These are phyloP conservation scores for Patella caerulea DNA, from an alignment of 2,888 invertebrate genomes.

Conservation along the genomic window DNA sequence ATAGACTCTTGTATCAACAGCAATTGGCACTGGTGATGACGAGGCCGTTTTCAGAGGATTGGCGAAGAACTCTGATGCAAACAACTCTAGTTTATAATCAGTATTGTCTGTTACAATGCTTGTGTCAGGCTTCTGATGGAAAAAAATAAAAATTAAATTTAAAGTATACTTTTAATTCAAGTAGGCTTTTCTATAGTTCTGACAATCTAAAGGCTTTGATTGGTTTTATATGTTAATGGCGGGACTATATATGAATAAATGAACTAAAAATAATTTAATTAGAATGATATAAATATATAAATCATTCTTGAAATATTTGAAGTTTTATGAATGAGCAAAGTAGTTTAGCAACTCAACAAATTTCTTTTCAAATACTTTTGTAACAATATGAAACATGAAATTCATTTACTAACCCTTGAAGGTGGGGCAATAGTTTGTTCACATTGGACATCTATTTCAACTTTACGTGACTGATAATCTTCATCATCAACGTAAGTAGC, in stretches of 20 bases:
- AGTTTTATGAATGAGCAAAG: no score
- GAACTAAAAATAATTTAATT: no score
- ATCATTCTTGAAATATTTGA: no score
- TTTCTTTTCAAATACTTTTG: no score
- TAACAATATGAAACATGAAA: background rate
- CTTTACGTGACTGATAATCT: constrained; percentile 40
- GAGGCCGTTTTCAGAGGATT: background rate
- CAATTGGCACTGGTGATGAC: constrained; percentile 36
- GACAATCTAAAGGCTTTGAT: no score
- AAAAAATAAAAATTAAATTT: background rate
- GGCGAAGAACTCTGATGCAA: background rate
- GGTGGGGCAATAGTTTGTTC: constrained; percentile 19
- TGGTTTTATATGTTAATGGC: no score
- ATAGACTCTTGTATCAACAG: constrained; percentile 32
- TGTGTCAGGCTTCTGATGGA: background rate
- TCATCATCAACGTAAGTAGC: constrained; percentile 56
- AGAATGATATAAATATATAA: no score
- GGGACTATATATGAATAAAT: no score
- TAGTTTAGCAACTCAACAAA: no score
- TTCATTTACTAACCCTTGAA: background rate
- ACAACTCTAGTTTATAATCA: constrained; percentile 1
- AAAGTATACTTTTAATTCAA: no score
- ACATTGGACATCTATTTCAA: constrained; percentile 43
- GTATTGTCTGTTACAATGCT: background rate
- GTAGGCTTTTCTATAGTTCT: no score